A percentile compares a stretch with the other conserved stretches of the same genome.
Evolutionary conservation across 2,888 invertebrate genomes (phyloP).

Genomic region (Nudaria mundana): DNA sequence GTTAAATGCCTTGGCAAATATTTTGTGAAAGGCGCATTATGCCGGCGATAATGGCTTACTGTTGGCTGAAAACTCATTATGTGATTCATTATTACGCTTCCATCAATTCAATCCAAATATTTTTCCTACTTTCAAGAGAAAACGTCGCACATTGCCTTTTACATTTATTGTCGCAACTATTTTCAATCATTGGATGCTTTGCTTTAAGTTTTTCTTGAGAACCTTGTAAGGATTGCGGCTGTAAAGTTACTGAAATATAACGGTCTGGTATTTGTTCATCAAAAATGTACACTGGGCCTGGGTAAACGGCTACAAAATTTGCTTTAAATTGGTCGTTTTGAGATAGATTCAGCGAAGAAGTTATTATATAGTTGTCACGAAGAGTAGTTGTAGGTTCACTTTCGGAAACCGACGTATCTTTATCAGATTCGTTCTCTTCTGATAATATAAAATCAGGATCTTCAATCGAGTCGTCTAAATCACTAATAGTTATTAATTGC

Average conservation of each 20-base stretch:
- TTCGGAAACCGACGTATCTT: conserved; percentile 2
- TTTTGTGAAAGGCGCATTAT: not conserved
- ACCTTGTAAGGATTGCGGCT: not conserved
- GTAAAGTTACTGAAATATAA: not conserved
- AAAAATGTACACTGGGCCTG: conserved; percentile 7
- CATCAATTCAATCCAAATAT: not conserved
- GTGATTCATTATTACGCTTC: not conserved
- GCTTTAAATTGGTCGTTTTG: not conserved
- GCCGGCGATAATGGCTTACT: conserved; percentile 1
- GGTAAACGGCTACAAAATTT: conserved; percentile 7
- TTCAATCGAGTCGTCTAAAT: conserved; percentile 5
- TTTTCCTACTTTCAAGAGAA: not conserved
- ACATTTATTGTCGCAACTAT: not conserved
- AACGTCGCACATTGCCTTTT: not conserved
- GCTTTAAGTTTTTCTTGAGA: not conserved
- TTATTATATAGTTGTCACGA: not conserved
- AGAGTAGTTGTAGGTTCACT: not conserved
- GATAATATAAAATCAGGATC: conserved; percentile 2
- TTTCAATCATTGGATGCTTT: not conserved
- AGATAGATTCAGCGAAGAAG: not conserved
- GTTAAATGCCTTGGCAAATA: conserved; percentile 2
- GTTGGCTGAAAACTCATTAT: conserved; percentile 1
- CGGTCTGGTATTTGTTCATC: conserved; percentile 3
- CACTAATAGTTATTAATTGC: conserved; percentile 3
- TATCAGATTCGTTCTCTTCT: conserved; percentile 2